Conservation (phyloP, 1,140 invertebrate genomes). For the Steinernema khuongi region DNA sequence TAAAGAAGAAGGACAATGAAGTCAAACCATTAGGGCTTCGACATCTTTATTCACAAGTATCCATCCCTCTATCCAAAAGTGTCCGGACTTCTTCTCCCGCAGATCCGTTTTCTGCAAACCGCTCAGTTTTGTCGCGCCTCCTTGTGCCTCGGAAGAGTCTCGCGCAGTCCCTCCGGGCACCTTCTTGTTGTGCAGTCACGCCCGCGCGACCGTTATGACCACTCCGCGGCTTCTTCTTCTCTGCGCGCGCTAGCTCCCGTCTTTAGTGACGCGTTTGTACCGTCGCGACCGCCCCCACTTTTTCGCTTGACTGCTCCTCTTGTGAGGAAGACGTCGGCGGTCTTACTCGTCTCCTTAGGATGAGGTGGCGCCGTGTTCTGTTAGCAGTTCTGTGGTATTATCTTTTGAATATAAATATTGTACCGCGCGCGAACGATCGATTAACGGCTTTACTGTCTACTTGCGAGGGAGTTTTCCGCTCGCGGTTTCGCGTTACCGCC, state of each 20-base stretch:
- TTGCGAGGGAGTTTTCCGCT: background rate
- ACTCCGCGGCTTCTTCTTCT: background rate
- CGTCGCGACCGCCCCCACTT: no score
- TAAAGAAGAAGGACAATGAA: no score
- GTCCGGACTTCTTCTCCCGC: no score
- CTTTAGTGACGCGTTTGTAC: no score
- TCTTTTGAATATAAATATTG: constrained; percentile 7
- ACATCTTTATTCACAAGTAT: no score
- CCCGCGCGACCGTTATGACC: background rate
- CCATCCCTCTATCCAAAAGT: no score
- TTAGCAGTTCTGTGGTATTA: no score
- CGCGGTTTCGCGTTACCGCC: background rate
- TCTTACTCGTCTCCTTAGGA: no score
- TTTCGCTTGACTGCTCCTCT: no score
- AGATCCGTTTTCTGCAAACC: no score
- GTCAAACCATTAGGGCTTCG: background rate
- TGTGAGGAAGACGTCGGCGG: no score
- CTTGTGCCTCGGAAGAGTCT: background rate
- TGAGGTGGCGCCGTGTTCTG: no score
- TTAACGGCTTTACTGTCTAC: background rate
- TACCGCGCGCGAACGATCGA: constrained; percentile 6
- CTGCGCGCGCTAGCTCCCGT: background rate
- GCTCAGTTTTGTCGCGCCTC: background rate
- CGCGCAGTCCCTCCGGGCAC: background rate
- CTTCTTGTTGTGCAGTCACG: background rate